Conservation (phyloP, 2,113 vertebrate species). For the Probosciger aterrimus region DNA sequence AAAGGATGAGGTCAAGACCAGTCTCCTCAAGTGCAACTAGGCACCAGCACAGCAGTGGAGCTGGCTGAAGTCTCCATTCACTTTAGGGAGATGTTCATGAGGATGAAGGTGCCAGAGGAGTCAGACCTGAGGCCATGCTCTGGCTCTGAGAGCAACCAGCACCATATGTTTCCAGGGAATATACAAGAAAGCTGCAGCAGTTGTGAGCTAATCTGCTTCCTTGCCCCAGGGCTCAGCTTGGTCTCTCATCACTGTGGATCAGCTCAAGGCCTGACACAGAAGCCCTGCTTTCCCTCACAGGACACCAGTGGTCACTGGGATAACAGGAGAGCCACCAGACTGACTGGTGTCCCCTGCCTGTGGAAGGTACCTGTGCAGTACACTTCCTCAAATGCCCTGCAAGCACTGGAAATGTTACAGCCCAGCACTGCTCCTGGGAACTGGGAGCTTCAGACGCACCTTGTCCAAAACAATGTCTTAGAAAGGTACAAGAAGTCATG, state of each 20-base stretch:
- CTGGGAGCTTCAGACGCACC: neutral
- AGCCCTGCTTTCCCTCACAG: neutral
- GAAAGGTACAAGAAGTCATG: neutral
- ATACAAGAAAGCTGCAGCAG: neutral
- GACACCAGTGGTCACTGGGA: neutral
- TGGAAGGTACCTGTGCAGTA: neutral
- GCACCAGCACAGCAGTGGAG: neutral
- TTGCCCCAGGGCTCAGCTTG: neutral
- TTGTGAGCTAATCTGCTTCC: conserved; percentile 9
- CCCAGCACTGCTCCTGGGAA: neutral
- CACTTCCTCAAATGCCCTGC: neutral
- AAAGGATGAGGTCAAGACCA: neutral
- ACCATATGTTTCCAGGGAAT: neutral
- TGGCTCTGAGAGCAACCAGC: neutral
- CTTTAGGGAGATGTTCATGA: neutral
- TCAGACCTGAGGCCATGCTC: neutral
- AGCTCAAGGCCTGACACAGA: neutral
- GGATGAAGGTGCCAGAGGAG: neutral
- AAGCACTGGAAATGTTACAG: neutral
- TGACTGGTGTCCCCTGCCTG: neutral
- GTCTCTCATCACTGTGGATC: neutral
- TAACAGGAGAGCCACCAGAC: neutral
- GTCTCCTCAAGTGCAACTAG: neutral
- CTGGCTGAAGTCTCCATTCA: neutral
- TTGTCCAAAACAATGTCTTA: neutral